Evolutionary conservation across 2,113 vertebrate species (phyloP).

Genomic region (Calidris pugnax): DNA sequence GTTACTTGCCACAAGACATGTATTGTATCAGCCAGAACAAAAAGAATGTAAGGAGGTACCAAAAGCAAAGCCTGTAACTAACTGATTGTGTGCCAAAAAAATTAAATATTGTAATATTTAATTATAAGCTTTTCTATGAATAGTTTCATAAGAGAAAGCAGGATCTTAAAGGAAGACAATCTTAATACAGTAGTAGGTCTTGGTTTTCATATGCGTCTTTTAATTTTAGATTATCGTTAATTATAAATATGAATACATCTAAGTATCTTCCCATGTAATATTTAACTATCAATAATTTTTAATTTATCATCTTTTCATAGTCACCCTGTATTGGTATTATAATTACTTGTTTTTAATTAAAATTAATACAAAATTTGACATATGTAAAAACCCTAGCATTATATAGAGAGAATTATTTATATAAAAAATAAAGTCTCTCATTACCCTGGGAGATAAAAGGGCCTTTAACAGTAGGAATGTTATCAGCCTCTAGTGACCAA

Average conservation of each 20-base stretch:
- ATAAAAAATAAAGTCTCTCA: conserved; percentile 15
- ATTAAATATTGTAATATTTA: not conserved
- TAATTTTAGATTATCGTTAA: not conserved
- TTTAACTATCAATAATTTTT: conserved; percentile 58
- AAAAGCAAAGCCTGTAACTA: not conserved
- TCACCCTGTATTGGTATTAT: not conserved
- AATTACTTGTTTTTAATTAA: conserved; percentile 40
- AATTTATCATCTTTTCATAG: conserved; percentile 22
- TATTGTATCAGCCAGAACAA: not conserved
- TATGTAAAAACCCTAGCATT: conserved; percentile 22
- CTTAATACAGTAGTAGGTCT: not conserved
- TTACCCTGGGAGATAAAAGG: conserved; percentile 4
- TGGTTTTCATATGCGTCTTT: not conserved
- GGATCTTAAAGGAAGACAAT: not conserved
- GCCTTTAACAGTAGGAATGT: conserved; percentile 56
- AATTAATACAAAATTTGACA: conserved; percentile 42
- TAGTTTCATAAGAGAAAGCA: not conserved
- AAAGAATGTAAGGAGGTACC: not conserved
- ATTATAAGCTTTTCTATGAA: not conserved
- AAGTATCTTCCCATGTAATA: not conserved
- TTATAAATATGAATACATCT: not conserved
- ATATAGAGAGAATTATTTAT: conserved; percentile 55
- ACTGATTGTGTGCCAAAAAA: not conserved
- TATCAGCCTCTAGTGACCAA: conserved; percentile 63
- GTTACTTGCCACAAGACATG: not conserved